Evolutionary conservation across 2,888 invertebrate genomes (phyloP), one percentile per base, ranked within the genome.

Genomic region (Monoplex corrugatus): DNA sequence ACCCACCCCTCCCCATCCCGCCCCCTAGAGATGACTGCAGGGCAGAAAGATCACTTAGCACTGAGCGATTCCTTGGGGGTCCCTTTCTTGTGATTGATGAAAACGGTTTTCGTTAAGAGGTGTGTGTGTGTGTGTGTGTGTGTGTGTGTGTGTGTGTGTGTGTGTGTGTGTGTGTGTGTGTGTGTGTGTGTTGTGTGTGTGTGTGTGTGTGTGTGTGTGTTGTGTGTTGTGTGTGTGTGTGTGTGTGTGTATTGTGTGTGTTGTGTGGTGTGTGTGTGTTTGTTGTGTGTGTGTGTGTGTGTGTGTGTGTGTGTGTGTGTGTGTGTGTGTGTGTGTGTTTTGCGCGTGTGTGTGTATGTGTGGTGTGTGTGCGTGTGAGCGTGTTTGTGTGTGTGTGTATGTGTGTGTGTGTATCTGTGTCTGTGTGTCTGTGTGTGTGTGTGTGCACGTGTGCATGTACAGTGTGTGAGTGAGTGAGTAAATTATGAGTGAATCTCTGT

Each of bases 341-440:
- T 38, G 72, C 35, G 72, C 10, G 72, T 72, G 72, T 72, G 72
- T 72, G 72, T 38, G 72, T 72, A 35, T 35, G 72, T 72, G 72
- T 35, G 72, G 32, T 72, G 0, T 72, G 72, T 72, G 72, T 72
- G 72, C n/a, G 72, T 72, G 72, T 38, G 72, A 35, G 72, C 10
- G 72, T 72, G 72, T 72, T 32, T 72, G 72, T 38, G 72, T 72
- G 72, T 35, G 72, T 72, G 72, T 35, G 72, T 72, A 35, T 32
- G 32, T 72, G 0, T 72, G 72, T 72, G 72, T 72, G 72, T 35
- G 72, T 35, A 23, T 0, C 10, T 72, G 72, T 0, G 72, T 72
- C 2, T 2, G 72, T 35, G 35, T 35, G 63, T 35, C 28, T 28
- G 63, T 1, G 63, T 68, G 63, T 13, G 63, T 68, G 63, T 72